Conservation (phyloP, 1,140 invertebrate species). For the Drosophila nigromelanica region DNA sequence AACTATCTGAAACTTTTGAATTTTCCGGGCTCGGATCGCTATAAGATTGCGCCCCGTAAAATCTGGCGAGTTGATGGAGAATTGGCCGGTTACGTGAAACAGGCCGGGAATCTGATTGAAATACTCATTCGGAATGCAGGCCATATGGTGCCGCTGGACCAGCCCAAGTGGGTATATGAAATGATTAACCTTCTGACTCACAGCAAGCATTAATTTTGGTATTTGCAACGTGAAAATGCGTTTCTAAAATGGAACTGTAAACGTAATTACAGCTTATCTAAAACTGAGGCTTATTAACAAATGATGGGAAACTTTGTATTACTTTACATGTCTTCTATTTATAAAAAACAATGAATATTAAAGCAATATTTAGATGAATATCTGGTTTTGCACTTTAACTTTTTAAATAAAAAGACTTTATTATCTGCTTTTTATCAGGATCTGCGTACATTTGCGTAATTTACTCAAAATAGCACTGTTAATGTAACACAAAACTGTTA, state of each 20-base stretch:
- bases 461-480: constrained; percentile 21
- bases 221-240: not conserved
- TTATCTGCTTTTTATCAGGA: not conserved
- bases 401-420: not conserved
- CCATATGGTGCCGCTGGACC: constrained; percentile 92
- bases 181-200: constrained; percentile 90
- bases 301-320: not conserved
- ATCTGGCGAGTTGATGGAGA: constrained; percentile 88
- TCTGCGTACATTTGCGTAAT: not conserved
- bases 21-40: constrained; percentile 87
- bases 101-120: constrained; percentile 89
- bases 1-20: constrained; percentile 87
- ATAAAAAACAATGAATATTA: not conserved
- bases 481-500: constrained; percentile 2
- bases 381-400: not conserved
- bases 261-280: not conserved
- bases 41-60: constrained; percentile 86
- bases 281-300: too few relatives aligned
- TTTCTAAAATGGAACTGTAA: not conserved
- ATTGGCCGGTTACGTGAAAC: constrained; percentile 91
- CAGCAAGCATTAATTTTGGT: constrained; percentile 80
- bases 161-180: constrained; percentile 90
- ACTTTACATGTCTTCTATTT: too few relatives aligned
- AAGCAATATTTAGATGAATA: not conserved
- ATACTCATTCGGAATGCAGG: constrained; percentile 91